Evolutionary conservation across 2,888 invertebrate genomes (phyloP), one percentile per base, ranked within the genome.

Genomic region (Bombylius discolor): DNA sequence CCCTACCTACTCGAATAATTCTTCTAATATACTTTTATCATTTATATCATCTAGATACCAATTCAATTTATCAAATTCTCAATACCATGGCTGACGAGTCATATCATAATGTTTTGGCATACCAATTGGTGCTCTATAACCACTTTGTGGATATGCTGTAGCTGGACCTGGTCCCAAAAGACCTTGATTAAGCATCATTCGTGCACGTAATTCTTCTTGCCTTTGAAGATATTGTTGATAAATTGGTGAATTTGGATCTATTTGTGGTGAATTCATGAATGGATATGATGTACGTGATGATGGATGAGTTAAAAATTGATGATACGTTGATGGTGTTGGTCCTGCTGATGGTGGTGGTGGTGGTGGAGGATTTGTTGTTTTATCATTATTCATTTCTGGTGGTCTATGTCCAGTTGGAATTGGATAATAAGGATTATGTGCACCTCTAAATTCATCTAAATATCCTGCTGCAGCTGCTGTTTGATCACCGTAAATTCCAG

Each of bases 71-170:
- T 23, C 23, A 23, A 2, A 23, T 36, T 42, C 11, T 42, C 81
- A 83, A 69, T 84, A 81, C 85, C 85, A 86, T 55, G 84, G 78
- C 56, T 83, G 83, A 56, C 79, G 74, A 64, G 82, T 84, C 64
- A 85, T 82, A 53, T 86, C 86, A 65, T 84, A 85, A n/a, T 83
- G 83, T 69, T 85, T 85, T 45, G 85, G 77, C 68, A 84, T 84
- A 59, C 83, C 80, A 56, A 86, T 76, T 59, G 75, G 63, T 5
- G 72, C 66, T 56, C 72, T 71, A 62, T 85, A 85, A 1, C 83
- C 81, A 0, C 84, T 79, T 31, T 85, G 83, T 62, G 83, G 83
- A 57, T 82, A 77, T 47, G 80, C 78, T 7, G 71, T 69, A 52
- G 79, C 76, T 5, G 73, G 70, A 7, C 72, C 66, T 7, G 66